phyloP scores from a whole-genome alignment of 2,113 vertebrate genomes.

The Clupea harengus region DNA sequence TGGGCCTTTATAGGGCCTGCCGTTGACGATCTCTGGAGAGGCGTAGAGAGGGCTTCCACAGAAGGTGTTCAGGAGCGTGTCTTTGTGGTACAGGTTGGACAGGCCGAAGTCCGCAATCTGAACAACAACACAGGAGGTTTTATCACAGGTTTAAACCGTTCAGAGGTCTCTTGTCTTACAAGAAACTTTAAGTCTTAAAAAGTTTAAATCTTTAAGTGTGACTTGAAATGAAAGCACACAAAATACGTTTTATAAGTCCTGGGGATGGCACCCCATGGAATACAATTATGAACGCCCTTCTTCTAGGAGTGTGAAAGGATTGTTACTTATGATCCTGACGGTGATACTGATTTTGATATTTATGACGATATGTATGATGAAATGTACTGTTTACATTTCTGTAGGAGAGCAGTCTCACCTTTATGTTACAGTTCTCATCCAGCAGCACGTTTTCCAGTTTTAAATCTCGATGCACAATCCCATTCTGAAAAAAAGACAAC shows the following conservation, averaged over 20 bases:
- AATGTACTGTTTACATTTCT: no score
- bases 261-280: no score
- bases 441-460: slow-evolving; percentile 99
- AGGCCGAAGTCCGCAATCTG: slow-evolving; percentile 98
- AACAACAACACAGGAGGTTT: slow-evolving; percentile 28
- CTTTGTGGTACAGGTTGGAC: slow-evolving; percentile 95
- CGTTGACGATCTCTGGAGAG: slow-evolving; percentile 97
- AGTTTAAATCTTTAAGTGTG: no score
- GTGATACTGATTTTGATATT: no score
- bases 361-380: no score
- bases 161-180: no score
- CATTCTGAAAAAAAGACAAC: slow-evolving; percentile 77
- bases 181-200: no score
- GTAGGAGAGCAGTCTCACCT: slow-evolving; percentile 71
- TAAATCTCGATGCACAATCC: slow-evolving; percentile 95
- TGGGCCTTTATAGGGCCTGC: slow-evolving; percentile 91
- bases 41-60: slow-evolving; percentile 96
- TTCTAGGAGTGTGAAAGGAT: no score
- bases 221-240: no score
- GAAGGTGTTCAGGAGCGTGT: slow-evolving; percentile 95
- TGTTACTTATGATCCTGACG: no score
- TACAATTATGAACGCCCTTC: no score
- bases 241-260: no score
- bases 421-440: slow-evolving; percentile 98
- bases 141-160: background rate